Conservation (phyloP, 1,140 invertebrate genomes). For the Pseudomyrmex flavicornis region DNA sequence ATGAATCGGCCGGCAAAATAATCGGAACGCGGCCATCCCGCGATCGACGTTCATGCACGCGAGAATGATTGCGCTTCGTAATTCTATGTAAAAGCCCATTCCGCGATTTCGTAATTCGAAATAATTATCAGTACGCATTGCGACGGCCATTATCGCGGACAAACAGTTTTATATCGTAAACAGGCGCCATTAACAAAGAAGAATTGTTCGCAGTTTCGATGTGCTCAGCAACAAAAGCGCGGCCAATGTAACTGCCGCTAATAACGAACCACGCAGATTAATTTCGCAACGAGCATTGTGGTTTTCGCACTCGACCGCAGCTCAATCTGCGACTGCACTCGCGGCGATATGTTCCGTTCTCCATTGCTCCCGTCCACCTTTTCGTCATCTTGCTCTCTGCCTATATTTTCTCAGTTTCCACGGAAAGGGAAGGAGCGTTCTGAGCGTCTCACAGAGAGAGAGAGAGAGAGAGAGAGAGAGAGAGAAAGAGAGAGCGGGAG, state of each 20-base stretch:
- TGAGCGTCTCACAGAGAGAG: conserved; percentile 29
- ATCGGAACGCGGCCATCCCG: conserved; percentile 64
- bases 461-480: conserved; percentile 31
- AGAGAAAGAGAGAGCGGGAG: conserved; percentile 54
- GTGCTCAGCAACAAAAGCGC: conserved; percentile 73
- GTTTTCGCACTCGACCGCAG: conserved; percentile 56
- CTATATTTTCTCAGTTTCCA: no score
- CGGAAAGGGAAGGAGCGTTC: conserved; percentile 2
- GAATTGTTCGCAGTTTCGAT: conserved; percentile 73
- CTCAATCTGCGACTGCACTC: conserved; percentile 65
- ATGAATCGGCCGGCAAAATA: conserved; percentile 68
- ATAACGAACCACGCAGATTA: conserved; percentile 74
- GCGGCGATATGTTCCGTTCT: conserved; percentile 7
- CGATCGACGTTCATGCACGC: conserved; percentile 73
- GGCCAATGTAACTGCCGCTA: conserved; percentile 71
- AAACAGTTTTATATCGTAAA: conserved; percentile 77
- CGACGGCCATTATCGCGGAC: conserved; percentile 74
- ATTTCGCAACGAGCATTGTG: conserved; percentile 68
- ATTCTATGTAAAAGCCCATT: conserved; percentile 76
- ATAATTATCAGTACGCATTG: conserved; percentile 75
- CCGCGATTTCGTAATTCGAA: conserved; percentile 76
- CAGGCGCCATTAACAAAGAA: conserved; percentile 76
- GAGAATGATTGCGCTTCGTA: conserved; percentile 74
- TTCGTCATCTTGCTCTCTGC: not conserved
- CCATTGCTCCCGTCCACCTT: not conserved